A percentile compares a stretch with the other conserved stretches of the same genome.
Evolutionary conservation across 2,797 vertebrate genomes (phyloP).

Genomic region (Clarias platycephalus): DNA sequence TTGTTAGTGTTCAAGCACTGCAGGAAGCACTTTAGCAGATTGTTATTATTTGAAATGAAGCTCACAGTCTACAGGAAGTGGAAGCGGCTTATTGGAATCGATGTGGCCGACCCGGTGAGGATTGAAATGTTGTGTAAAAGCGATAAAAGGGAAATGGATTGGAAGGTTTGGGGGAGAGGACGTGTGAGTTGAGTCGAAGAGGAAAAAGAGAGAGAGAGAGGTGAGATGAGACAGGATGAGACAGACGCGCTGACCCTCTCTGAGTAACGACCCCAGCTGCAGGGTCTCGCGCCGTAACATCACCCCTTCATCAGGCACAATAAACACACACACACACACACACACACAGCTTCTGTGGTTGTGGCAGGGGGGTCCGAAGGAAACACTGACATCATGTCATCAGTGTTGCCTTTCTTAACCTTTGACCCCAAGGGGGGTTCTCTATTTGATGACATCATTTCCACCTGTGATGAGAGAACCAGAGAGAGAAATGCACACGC

Average conservation of each 20-base stretch:
- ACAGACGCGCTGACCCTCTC: conserved; percentile 13
- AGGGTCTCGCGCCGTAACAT: conserved; percentile 24
- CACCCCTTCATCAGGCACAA: conserved; percentile 51
- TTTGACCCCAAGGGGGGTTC: conserved; percentile 8
- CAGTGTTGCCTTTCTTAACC: conserved; percentile 56
- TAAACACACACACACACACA: conserved; percentile 39
- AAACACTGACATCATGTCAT: conserved; percentile 47
- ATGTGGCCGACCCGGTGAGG: background rate
- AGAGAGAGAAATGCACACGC: background rate
- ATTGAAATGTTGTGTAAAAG: background rate
- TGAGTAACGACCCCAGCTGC: conserved; percentile 19
- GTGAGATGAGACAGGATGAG: background rate
- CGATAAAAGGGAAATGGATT: background rate
- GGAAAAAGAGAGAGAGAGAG: background rate
- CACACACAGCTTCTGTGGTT: conserved; percentile 12
- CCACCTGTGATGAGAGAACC: conserved; percentile 5
- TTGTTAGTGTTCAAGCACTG: background rate
- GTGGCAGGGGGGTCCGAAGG: conserved; percentile 27
- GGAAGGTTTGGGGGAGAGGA: background rate
- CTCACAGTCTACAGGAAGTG: background rate
- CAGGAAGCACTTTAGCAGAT: background rate
- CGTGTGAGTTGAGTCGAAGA: background rate
- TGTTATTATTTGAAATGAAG: background rate
- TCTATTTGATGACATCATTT: conserved; percentile 35
- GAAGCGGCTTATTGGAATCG: background rate